Percentiles rank a stretch among this genome's conserved stretches.
Evolutionary conservation across 2,888 invertebrate genomes (phyloP).

Genomic region (Strigamia maritima): DNA sequence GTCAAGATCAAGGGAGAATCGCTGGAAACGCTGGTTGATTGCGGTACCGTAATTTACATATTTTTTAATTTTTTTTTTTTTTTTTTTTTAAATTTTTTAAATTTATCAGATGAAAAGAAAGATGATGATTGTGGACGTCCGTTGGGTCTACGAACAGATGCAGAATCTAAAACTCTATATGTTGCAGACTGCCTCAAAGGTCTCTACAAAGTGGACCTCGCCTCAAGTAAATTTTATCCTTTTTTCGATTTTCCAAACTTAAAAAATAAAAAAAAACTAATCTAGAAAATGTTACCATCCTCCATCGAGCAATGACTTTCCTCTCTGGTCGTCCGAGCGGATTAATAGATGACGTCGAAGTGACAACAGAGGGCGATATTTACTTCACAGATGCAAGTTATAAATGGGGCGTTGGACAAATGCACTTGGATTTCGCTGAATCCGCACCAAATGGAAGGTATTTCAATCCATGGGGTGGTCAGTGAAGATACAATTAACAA

Average conservation of each 20-base stretch:
- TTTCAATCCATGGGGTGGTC: no score
- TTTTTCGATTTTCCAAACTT: not conserved
- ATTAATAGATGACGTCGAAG: slow-evolving; percentile 70
- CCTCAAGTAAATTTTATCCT: not conserved
- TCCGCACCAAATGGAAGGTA: slow-evolving; percentile 79
- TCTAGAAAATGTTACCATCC: not conserved
- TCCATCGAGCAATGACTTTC: not conserved
- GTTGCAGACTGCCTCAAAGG: slow-evolving; percentile 1
- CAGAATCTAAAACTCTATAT: not conserved
- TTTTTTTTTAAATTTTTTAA: not conserved
- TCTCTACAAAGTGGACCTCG: not conserved
- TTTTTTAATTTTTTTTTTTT: not conserved
- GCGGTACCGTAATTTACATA: not conserved
- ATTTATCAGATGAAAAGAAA: not conserved
- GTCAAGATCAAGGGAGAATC: not conserved
- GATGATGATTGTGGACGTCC: not conserved
- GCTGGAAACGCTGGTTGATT: not conserved
- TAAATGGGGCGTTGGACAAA: slow-evolving; percentile 70
- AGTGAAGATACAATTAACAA: slow-evolving; percentile 43
- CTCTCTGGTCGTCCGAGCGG: slow-evolving; percentile 65
- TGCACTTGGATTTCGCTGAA: slow-evolving; percentile 63
- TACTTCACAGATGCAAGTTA: slow-evolving; percentile 77
- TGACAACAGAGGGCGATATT: slow-evolving; percentile 75
- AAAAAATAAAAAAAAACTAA: not conserved
- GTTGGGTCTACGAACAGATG: not conserved